phyloP scores from a whole-genome alignment of 2,113 vertebrate species.

The Hymenochirus boettgeri region DNA sequence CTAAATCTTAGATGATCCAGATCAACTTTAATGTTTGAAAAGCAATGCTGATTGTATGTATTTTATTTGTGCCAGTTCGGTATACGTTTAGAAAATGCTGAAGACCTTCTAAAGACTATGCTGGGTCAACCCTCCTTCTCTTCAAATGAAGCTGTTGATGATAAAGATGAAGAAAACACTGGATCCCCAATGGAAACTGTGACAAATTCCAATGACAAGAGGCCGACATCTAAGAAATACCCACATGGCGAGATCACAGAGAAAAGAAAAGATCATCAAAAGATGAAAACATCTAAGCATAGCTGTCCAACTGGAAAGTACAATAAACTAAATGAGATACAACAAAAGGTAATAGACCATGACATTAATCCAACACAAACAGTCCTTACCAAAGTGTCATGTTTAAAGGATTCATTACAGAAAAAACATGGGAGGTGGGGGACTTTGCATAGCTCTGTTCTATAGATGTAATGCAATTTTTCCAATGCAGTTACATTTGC shows the following conservation, averaged over 20 bases:
- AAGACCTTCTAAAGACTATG: conserved; percentile 45
- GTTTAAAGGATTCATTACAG: neutral
- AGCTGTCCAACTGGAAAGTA: conserved; percentile 58
- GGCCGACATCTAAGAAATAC: neutral
- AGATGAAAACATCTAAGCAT: conserved; percentile 44
- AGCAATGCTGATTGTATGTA: neutral
- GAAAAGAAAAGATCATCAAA: conserved; percentile 33
- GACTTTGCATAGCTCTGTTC: too few relatives aligned
- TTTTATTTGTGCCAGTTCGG: conserved; percentile 49
- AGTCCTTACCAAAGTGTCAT: neutral
- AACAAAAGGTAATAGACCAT: conserved; percentile 64
- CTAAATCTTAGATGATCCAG: too few relatives aligned
- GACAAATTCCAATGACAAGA: conserved; percentile 39
- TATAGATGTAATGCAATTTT: too few relatives aligned
- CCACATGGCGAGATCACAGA: neutral
- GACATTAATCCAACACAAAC: conserved; percentile 9
- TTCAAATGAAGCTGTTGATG: conserved; percentile 45
- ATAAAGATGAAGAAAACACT: conserved; percentile 30
- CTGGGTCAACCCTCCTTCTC: conserved; percentile 44
- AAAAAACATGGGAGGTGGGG: too few relatives aligned
- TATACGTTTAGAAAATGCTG: conserved; percentile 56
- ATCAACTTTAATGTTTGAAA: too few relatives aligned
- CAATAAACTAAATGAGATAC: conserved; percentile 61
- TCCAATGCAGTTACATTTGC: too few relatives aligned
- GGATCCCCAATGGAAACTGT: conserved; percentile 28